Base-by-base conservation (phyloP, 1,140 invertebrate genomes). In the Oryctes rhinoceros region DNA sequence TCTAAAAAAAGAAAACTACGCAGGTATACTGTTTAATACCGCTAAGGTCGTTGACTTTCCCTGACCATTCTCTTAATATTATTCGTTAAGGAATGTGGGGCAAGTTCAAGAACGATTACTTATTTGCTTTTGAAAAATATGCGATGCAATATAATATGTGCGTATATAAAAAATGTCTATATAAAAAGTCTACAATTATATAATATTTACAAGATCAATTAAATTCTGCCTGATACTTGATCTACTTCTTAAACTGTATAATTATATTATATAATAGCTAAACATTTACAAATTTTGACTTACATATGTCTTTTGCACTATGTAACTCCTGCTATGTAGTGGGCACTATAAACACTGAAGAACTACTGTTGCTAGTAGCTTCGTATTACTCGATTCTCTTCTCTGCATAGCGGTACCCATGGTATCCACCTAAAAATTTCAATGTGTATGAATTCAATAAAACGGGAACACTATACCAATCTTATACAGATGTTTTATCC, bases 321-420 rank as follows among this genome's bases (percentile, higher is more conserved):
- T 44, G 7, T 77, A 20, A 44, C 18, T n/a, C 11, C 20, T 15
- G 48, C 3, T 80, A n/a, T 76, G 74, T 74, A 79, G 37, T 30
- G 39, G 15, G 79, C 83, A 84, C 83, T 82, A 79, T 82, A 82
- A 83, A 82, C 83, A 81, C 82, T 80, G 83, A 83, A 84, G 84
- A 83, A 84, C 83, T 84, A 83, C 83, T 84, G 83, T 71, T 83
- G 76, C 74, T 62, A 76, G 79, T 39, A 81, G 78, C 80, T 80
- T 77, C 67, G 48, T 78, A 81, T 76, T 67, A 67, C 80, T 65
- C 79, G 78, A 71, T 76, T 80, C 65, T 71, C 24, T 77, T 80
- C 78, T 81, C 81, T 81, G 83, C 75, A 83, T 84, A 84, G 84
- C 84, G 84, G 84, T 84, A 84, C 80, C 83, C 84, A 84, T 83